phyloP scores from a whole-genome alignment of 23 tunicate species.

The Halocynthia aurantium region DNA sequence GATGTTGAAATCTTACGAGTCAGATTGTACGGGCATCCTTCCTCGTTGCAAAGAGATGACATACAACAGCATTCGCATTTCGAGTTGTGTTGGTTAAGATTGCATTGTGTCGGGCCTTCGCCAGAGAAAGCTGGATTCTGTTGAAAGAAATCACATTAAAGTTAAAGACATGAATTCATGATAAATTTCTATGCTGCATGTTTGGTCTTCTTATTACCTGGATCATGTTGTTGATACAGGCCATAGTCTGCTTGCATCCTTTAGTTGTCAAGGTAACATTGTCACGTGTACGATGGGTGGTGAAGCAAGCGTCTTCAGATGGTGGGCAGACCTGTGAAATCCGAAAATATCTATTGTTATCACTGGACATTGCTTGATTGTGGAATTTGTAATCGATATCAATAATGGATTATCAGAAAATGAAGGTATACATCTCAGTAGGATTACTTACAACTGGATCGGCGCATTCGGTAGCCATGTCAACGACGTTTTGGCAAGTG shows the following conservation, averaged over 20 bases:
- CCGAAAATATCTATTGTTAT: no score
- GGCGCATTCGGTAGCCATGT: conserved; percentile 50
- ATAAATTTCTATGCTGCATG: not conserved
- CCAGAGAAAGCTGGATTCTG: conserved; percentile 70
- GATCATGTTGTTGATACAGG: conserved; percentile 81
- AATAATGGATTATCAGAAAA: no score
- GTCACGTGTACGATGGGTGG: conserved; percentile 66
- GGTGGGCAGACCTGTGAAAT: conserved; percentile 48
- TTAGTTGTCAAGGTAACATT: conserved; percentile 66
- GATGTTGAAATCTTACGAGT: conserved; percentile 31
- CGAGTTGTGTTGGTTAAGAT: conserved; percentile 51
- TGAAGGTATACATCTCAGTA: no score
- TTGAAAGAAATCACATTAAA: no score
- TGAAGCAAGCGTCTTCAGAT: conserved; percentile 77
- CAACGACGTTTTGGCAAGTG: conserved; percentile 61
- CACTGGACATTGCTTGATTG: no score
- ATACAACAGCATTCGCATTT: conserved; percentile 97
- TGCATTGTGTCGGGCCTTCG: conserved; percentile 94
- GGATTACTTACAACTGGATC: conserved; percentile 37
- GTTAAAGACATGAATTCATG: no score
- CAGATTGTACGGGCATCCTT: conserved; percentile 65
- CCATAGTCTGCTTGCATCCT: conserved; percentile 86
- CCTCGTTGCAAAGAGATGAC: conserved; percentile 68
- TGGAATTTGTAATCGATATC: no score
- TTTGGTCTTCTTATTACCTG: conserved; percentile 37